These are phyloP conservation scores for Donacobius atricapilla DNA, from an alignment of 2,113 vertebrate genomes.

Conservation along the genomic window DNA sequence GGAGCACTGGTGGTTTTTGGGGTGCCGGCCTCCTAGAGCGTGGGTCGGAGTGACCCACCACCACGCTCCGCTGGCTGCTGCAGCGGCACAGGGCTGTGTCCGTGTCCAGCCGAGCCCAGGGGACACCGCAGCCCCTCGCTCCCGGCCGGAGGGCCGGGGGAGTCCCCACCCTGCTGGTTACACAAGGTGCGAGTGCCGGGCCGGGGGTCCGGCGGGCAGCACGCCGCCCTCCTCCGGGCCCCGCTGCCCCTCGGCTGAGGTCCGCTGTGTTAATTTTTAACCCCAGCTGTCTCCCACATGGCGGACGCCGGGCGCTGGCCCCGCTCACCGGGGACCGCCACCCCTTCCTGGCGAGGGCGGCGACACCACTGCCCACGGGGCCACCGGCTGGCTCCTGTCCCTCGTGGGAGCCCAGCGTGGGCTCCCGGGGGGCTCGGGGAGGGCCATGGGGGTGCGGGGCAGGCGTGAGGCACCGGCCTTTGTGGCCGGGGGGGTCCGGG, in stretches of 20 bases:
- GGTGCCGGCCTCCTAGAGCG: rapidly evolving
- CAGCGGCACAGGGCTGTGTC: background rate
- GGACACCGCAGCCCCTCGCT: background rate
- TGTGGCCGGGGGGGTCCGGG: background rate
- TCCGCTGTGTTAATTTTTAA: slow-evolving; percentile 56
- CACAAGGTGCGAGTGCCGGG: rapidly evolving
- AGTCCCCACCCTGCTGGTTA: rapidly evolving
- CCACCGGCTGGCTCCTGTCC: background rate
- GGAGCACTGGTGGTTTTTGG: rapidly evolving
- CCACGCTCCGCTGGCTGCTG: rapidly evolving
- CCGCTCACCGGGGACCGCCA: background rate
- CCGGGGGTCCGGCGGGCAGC: background rate
- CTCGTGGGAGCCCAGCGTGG: background rate
- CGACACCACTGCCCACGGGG: background rate
- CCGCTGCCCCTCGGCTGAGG: background rate
- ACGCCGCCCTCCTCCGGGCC: background rate
- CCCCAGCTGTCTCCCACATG: slow-evolving; percentile 44
- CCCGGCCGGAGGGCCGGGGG: rapidly evolving
- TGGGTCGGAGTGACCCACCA: background rate
- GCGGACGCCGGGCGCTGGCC: background rate
- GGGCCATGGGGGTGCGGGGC: rapidly evolving
- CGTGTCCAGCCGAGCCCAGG: background rate
- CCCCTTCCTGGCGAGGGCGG: background rate
- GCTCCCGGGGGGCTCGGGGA: background rate
- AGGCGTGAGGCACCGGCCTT: background rate